Base-by-base conservation (phyloP, 2,113 vertebrate genomes). In the Heterotis niloticus region DNA sequence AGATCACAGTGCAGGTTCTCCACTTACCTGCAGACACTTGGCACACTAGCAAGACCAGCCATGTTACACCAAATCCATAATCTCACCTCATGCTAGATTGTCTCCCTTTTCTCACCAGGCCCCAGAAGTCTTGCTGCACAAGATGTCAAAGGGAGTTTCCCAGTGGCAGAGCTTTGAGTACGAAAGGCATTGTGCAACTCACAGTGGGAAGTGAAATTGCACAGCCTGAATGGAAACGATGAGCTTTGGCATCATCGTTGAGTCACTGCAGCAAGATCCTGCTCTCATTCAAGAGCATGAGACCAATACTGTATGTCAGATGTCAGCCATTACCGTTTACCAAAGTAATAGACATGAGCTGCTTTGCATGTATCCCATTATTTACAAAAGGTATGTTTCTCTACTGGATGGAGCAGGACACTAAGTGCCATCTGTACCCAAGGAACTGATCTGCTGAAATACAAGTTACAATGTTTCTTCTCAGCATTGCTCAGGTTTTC, bases 161-260 rank as follows among this genome's bases (percentile, higher is more conserved):
- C 62, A 51, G 75, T 44, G 34, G 24, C 34, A 62, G 20, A 29
- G 59, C 5, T 44, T 23, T 51, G 62, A 10, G 62, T 77, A 29
- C 75, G 7, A 44, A 66, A 66, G 62, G 60, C 44, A 20, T 77
- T 77, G 62, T 77, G 75, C 75, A 77, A 57, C 20, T 28, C 28
- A 23, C n/a, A 28, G 52, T 24, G 34, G 75, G 75, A 66, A 77
- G 75, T 52, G 75, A 77, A 77, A 77, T 26, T 14, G 13, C 29
- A 65, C 29, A 24, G 34, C 62, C 62, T 77, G 29, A 77, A 65
- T 65, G 74, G 56, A 75, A 75, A 75, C 12, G 26, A n/a, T 60
- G 72, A 75, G 26, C 73, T 34, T 75, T 75, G 14, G 29, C 20
- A 75, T 16, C 20, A 75, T 16, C 13, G 24, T 26, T 20, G 29